These are phyloP conservation scores for Cataglyphis hispanica DNA, from an alignment of 1,140 invertebrate species.

Conservation along the genomic window DNA sequence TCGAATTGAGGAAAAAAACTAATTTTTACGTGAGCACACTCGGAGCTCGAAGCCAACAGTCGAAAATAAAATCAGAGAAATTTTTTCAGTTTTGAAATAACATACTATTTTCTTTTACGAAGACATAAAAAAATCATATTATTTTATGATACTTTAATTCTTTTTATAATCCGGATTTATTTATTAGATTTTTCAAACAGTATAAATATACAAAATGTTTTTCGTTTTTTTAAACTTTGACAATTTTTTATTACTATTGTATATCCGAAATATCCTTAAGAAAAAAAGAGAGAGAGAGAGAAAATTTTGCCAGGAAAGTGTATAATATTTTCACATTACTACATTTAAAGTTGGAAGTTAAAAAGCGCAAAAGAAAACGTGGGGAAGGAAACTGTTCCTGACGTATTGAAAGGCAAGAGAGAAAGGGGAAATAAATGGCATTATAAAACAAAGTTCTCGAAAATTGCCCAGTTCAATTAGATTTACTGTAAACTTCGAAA, in stretches of 20 bases:
- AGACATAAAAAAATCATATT: too few species aligned
- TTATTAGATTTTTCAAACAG: too few species aligned
- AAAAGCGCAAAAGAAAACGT: not conserved
- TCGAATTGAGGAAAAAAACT: not conserved
- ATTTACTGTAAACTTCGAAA: constrained; percentile 4
- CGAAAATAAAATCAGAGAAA: constrained; percentile 21
- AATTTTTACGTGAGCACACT: not conserved
- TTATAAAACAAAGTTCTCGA: not conserved
- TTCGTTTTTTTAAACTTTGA: too few species aligned
- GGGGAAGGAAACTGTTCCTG: not conserved
- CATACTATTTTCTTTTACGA: too few species aligned
- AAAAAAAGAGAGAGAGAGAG: not conserved
- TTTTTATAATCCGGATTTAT: too few species aligned
- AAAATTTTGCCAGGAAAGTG: constrained; percentile 10
- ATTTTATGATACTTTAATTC: too few species aligned
- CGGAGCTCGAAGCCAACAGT: not conserved
- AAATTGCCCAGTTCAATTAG: constrained; percentile 4
- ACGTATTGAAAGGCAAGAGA: not conserved
- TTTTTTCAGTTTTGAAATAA: constrained; percentile 17
- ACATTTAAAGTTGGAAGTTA: constrained; percentile 25
- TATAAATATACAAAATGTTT: too few species aligned
- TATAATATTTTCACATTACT: not conserved
- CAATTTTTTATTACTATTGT: too few species aligned
- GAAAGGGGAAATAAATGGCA: not conserved
- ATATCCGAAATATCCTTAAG: too few species aligned